Conservation (phyloP, 2,797 vertebrate species). For the Gallinago nigripennis region DNA sequence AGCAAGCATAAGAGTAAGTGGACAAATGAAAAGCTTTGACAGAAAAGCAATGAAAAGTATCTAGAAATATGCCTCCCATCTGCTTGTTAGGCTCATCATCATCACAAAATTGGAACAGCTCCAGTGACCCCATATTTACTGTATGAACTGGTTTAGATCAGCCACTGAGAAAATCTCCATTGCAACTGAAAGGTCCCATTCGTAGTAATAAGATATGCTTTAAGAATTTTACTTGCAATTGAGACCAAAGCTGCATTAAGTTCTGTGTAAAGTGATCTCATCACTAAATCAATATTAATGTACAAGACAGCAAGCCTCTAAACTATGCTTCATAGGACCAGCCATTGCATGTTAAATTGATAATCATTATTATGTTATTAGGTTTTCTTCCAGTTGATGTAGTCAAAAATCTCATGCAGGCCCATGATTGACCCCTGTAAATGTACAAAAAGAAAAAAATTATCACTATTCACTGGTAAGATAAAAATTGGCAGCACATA, state of each 20-base stretch:
- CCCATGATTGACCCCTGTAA: background rate
- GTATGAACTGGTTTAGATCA: background rate
- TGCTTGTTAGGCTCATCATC: background rate
- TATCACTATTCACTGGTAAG: constrained; percentile 12
- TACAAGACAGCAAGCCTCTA: background rate
- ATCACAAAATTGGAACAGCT: background rate
- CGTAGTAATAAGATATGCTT: background rate
- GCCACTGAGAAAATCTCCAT: background rate
- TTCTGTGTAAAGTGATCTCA: background rate
- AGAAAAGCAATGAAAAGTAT: background rate
- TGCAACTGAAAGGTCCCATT: background rate
- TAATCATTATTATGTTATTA: background rate
- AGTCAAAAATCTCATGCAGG: background rate
- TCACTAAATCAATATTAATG: background rate
- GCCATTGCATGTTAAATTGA: background rate
- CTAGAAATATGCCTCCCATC: background rate
- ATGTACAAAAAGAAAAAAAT: background rate
- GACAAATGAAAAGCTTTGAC: background rate
- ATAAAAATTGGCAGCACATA: constrained; percentile 55
- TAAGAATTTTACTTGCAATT: background rate
- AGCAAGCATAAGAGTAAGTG: background rate
- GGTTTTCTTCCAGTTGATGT: background rate
- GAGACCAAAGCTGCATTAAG: background rate
- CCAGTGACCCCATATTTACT: background rate
- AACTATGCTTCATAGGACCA: background rate